phyloP scores from a whole-genome alignment of 2,888 invertebrate genomes.

The Rotaria socialis region DNA sequence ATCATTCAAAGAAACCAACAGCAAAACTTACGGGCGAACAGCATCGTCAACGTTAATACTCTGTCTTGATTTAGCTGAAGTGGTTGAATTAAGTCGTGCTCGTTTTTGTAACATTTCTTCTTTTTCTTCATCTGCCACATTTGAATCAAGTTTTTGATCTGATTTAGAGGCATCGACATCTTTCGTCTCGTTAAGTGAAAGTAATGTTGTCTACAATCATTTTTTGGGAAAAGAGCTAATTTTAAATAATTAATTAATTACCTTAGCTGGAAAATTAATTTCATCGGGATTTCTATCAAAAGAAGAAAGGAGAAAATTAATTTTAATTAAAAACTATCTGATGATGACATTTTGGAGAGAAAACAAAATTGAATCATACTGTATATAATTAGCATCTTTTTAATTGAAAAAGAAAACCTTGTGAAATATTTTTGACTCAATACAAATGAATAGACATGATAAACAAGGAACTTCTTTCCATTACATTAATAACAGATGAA shows the following conservation, averaged over 20 bases:
- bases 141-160: neutral
- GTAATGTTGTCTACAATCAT: neutral
- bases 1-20: no score
- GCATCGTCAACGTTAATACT: conserved; percentile 4
- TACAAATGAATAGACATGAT: neutral
- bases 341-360: no score
- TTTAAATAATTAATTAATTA: neutral
- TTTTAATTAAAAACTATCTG: neutral
- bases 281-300: neutral
- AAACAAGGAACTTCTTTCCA: neutral
- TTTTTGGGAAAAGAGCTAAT: neutral
- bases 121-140: neutral
- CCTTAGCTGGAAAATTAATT: neutral
- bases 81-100: neutral
- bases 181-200: neutral
- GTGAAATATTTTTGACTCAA: no score
- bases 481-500: neutral
- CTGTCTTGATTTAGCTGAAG: neutral
- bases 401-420: no score
- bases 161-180: neutral
- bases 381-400: no score
- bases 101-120: neutral
- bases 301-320: neutral
- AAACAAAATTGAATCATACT: no score
- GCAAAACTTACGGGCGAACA: neutral